Percentiles rank a stretch among this genome's conserved stretches.
Evolutionary conservation across 2,113 vertebrate species (phyloP).

Genomic region (Chloebia gouldiae): DNA sequence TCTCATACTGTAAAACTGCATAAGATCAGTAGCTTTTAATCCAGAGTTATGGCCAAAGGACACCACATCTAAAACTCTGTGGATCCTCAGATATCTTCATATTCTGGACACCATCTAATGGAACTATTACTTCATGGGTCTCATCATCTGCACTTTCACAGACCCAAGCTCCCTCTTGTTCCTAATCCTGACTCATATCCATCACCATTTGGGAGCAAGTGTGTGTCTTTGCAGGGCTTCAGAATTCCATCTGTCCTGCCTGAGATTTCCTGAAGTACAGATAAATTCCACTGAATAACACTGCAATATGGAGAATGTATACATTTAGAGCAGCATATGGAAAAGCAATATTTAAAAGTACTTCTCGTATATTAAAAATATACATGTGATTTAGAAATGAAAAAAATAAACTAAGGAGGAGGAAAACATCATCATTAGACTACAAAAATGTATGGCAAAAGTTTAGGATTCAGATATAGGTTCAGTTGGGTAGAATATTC

Average conservation of each 20-base stretch:
- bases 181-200: neutral
- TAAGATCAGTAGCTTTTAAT: neutral
- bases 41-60: neutral
- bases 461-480: neutral
- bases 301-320: neutral
- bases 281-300: neutral
- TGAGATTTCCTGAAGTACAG: neutral
- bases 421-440: neutral
- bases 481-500: neutral
- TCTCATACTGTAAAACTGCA: neutral
- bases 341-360: constrained; percentile 29
- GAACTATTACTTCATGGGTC: neutral
- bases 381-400: neutral
- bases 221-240: neutral
- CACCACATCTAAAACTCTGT: neutral
- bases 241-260: constrained; percentile 3
- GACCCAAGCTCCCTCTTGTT: neutral
- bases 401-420: neutral
- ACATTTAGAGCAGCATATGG: constrained; percentile 1
- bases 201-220: neutral
- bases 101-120: neutral
- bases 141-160: neutral
- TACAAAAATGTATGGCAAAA: neutral
- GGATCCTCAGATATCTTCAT: neutral
- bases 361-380: neutral